Percentiles rank a stretch among this genome's conserved stretches.
phyloP scores from a whole-genome alignment of 2,797 vertebrate genomes.

The Crenichthys baileyi region DNA sequence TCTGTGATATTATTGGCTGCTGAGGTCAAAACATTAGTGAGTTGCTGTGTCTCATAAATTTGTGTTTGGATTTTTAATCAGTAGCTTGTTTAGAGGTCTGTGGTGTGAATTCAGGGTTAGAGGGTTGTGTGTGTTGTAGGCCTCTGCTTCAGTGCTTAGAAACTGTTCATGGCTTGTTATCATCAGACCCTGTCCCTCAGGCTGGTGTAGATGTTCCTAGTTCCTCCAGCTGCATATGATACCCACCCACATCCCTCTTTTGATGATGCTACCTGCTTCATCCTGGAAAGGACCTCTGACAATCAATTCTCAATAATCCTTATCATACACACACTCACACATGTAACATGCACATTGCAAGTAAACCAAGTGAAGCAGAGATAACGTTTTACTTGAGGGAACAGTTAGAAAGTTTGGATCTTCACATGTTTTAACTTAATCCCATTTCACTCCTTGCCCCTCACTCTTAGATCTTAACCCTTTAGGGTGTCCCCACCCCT shows the following conservation, averaged over 20 bases:
- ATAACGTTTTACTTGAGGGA: not conserved
- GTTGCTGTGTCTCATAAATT: not conserved
- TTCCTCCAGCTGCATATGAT: not conserved
- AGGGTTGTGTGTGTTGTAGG: too few relatives aligned
- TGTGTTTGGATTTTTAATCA: not conserved
- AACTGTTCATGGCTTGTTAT: not conserved
- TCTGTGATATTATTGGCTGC: not conserved
- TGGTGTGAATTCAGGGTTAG: not conserved
- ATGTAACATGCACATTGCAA: not conserved
- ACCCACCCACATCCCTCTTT: too few relatives aligned
- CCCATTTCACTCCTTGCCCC: not conserved
- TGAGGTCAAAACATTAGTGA: not conserved
- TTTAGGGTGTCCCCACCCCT: not conserved
- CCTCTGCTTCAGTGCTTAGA: not conserved
- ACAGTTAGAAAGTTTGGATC: not conserved
- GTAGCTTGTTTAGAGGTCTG: not conserved
- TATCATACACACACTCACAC: not conserved
- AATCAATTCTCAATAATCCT: not conserved
- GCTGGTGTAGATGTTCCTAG: not conserved
- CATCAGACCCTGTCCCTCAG: not conserved
- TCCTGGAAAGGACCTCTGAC: not conserved
- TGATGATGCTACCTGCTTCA: not conserved
- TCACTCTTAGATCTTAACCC: not conserved
- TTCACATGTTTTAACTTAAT: not conserved
- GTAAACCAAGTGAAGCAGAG: not conserved